These are phyloP conservation scores for Lasiommata megera DNA, from an alignment of 2,888 invertebrate genomes.

Conservation along the genomic window DNA sequence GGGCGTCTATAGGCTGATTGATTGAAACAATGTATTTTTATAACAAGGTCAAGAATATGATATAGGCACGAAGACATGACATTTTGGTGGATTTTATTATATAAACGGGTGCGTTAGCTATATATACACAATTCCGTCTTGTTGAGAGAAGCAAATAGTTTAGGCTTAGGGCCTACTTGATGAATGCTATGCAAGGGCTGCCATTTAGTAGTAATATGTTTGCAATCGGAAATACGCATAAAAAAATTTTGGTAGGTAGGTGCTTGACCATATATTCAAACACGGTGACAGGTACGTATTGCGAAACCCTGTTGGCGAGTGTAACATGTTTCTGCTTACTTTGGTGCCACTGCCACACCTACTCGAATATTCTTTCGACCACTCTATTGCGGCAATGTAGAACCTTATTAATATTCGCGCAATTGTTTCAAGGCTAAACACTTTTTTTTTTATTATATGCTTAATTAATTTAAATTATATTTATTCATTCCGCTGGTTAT, in stretches of 20 bases:
- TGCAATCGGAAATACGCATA: background rate
- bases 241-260: no score
- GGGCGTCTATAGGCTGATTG: no score
- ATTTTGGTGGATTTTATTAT: no score
- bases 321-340: background rate
- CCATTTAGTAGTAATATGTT: background rate
- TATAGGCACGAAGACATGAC: no score
- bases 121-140: no score
- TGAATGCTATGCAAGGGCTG: no score
- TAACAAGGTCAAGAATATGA: no score
- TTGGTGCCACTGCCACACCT: background rate
- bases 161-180: no score
- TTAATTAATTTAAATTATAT: background rate
- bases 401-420: background rate
- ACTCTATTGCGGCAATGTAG: background rate
- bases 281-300: background rate
- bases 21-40: no score
- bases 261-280: background rate
- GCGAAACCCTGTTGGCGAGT: background rate
- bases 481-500: background rate
- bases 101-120: no score
- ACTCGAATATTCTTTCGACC: background rate
- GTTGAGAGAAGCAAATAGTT: no score
- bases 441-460: background rate
- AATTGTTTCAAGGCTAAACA: constrained; percentile 2